These are phyloP conservation scores for Hiodon tergisus DNA, from an alignment of 2,113 vertebrate species.

Conservation along the genomic window DNA sequence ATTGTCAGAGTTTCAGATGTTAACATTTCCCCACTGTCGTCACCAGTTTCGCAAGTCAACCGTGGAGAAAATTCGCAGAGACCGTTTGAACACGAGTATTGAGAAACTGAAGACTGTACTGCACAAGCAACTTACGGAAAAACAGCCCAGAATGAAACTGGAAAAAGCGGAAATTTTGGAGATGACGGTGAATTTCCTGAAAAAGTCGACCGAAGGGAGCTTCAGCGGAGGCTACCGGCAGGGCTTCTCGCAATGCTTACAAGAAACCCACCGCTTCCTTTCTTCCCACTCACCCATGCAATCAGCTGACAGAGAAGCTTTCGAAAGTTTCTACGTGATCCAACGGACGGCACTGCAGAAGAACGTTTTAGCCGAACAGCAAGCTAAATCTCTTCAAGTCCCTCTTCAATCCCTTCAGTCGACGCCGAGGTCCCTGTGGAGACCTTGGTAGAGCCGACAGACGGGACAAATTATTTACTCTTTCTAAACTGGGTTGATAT, in stretches of 20 bases:
- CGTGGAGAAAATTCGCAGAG: constrained; percentile 24
- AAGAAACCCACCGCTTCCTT: constrained; percentile 32
- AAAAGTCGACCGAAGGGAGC: constrained; percentile 43
- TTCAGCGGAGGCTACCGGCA: constrained; percentile 21
- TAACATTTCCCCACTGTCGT: too few relatives aligned
- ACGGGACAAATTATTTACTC: too few relatives aligned
- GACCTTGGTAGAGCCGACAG: constrained; percentile 43
- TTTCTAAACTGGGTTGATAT: too few relatives aligned
- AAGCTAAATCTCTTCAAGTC: neutral
- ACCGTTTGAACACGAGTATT: constrained; percentile 15
- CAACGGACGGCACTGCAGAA: constrained; percentile 3
- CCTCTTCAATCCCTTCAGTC: constrained; percentile 1
- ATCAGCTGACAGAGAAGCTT: too few relatives aligned
- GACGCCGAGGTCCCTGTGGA: constrained; percentile 32
- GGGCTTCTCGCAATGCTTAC: constrained; percentile 45
- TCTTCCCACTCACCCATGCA: too few relatives aligned
- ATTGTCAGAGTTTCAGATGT: too few relatives aligned
- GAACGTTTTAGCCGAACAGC: neutral
- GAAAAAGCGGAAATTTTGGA: constrained; percentile 56
- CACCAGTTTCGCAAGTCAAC: neutral
- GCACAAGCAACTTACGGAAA: constrained; percentile 42
- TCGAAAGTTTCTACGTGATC: too few relatives aligned
- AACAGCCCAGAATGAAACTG: constrained; percentile 54
- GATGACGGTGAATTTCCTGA: constrained; percentile 56
- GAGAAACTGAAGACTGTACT: constrained; percentile 13